phyloP scores from a whole-genome alignment of 2,888 invertebrate genomes.

The Zeuzera pyrina region DNA sequence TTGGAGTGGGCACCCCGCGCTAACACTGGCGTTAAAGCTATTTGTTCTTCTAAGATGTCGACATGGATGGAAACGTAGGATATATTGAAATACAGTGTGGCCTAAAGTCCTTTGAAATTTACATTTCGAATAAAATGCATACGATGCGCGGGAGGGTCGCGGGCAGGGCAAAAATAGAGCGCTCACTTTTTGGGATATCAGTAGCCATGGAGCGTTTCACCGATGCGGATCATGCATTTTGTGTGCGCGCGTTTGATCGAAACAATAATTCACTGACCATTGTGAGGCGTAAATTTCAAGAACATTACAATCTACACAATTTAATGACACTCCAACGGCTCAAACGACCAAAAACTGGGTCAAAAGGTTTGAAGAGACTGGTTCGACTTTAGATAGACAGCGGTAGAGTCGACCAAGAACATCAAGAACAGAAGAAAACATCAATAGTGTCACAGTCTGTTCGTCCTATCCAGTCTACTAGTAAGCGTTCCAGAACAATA shows the following conservation, averaged over 20 bases:
- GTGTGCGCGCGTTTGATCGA: constrained; percentile 17
- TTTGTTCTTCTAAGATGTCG: too few species aligned
- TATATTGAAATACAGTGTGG: too few species aligned
- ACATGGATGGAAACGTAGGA: too few species aligned
- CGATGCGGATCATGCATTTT: constrained; percentile 15
- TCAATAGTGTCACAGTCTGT: constrained; percentile 14
- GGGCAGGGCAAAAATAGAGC: too few species aligned
- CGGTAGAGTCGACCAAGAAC: constrained; percentile 14
- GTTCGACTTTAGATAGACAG: constrained; percentile 14
- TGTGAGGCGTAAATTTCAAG: constrained; percentile 16
- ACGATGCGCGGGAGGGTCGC: too few species aligned
- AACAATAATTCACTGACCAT: constrained; percentile 16
- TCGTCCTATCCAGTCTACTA: constrained; percentile 15
- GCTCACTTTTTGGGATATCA: too few species aligned
- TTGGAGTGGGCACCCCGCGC: too few species aligned
- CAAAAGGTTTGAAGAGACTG: constrained; percentile 13
- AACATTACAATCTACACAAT: constrained; percentile 9
- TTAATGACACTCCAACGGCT: too few species aligned
- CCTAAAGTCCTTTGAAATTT: too few species aligned
- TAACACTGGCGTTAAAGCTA: too few species aligned
- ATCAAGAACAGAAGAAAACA: constrained; percentile 14
- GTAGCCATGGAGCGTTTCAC: constrained; percentile 18
- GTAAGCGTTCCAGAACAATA: constrained; percentile 15
- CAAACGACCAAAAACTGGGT: too few species aligned
- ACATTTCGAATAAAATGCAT: too few species aligned